phyloP scores from a whole-genome alignment of 2,113 vertebrate species.

The Ictalurus furcatus region DNA sequence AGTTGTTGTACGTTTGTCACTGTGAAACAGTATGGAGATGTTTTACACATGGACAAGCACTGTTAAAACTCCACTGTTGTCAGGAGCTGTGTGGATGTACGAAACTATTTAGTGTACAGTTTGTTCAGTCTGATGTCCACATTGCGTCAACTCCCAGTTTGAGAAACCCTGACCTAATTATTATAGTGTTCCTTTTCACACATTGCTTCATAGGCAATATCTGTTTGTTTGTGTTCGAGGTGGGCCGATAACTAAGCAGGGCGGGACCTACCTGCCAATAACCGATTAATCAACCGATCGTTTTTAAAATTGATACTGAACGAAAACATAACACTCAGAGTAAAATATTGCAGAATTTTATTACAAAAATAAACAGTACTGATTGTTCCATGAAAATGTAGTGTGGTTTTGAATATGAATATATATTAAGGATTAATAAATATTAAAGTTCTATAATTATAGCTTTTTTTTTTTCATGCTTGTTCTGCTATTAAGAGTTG shows the following conservation, averaged over 20 bases:
- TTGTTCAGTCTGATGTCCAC: not conserved
- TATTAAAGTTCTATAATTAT: not conserved
- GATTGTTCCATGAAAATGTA: no score
- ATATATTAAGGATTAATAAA: no score
- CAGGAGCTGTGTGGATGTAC: not conserved
- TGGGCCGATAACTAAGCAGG: no score
- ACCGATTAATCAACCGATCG: no score
- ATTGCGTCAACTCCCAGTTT: not conserved
- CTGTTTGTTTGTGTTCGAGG: not conserved
- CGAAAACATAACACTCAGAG: no score
- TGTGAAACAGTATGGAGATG: not conserved
- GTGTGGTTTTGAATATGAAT: no score
- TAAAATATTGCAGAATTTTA: no score
- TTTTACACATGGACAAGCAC: not conserved
- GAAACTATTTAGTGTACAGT: not conserved
- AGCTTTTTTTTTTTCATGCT: not conserved
- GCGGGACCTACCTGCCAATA: no score
- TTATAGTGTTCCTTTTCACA: not conserved
- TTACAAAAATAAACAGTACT: no score
- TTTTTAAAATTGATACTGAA: no score
- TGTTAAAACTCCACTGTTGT: not conserved
- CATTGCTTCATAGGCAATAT: not conserved
- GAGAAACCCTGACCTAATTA: not conserved
- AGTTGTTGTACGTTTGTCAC: not conserved
- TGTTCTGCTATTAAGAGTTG: not conserved